Conservation (phyloP, 2,888 invertebrate genomes). For the Rotaria sp. region DNA sequence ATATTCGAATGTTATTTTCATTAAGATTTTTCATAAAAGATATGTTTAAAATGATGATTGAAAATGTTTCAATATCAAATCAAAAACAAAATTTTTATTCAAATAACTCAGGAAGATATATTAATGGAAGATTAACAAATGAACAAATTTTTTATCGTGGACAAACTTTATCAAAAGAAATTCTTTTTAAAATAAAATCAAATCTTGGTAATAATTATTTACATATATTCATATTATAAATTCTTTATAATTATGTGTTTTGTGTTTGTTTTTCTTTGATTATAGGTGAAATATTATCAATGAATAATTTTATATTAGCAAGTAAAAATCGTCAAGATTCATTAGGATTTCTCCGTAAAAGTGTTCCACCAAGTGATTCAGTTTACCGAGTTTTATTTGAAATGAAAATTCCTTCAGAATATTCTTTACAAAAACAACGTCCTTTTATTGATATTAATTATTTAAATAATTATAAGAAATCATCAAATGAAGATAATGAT, state of each 20-base stretch:
- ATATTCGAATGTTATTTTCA: neutral
- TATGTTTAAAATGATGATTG: neutral
- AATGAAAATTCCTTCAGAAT: neutral
- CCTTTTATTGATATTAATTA: no score
- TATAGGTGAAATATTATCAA: conserved; percentile 7
- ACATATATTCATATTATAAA: no score
- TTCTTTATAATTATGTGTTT: no score
- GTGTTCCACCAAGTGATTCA: neutral
- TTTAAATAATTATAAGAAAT: neutral
- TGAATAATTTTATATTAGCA: neutral
- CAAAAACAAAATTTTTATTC: neutral
- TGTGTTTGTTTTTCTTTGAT: neutral
- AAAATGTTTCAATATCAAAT: neutral
- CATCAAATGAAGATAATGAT: neutral
- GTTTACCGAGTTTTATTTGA: neutral
- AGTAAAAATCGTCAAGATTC: conserved; percentile 5
- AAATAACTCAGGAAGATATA: neutral
- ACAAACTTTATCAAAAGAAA: neutral
- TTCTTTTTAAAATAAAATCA: neutral
- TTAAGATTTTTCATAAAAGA: neutral
- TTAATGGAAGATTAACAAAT: neutral
- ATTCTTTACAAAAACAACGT: neutral
- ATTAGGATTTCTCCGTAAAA: neutral
- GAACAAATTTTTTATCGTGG: neutral
- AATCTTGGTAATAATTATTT: neutral